These are phyloP conservation scores for Noctilio leporinus DNA, from an alignment of 2,113 vertebrate species.

Conservation along the genomic window DNA sequence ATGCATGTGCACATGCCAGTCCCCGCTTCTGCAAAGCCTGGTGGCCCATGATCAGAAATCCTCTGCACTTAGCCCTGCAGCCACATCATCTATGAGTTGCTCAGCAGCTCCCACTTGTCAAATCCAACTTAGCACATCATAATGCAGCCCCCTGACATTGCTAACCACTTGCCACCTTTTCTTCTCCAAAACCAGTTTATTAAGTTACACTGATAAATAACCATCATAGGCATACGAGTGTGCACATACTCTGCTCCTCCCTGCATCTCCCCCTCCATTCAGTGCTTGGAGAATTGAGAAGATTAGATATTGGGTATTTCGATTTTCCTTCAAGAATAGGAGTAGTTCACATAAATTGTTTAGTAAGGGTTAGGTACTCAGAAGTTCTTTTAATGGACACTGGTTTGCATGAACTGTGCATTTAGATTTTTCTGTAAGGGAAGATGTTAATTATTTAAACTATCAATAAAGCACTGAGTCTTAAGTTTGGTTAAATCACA, in stretches of 20 bases:
- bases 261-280: neutral
- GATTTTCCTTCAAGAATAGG: neutral
- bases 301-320: neutral
- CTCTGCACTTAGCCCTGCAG: neutral
- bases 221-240: neutral
- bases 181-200: neutral
- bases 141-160: neutral
- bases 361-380: constrained; percentile 33
- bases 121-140: neutral
- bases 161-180: neutral
- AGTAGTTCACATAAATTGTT: constrained; percentile 12
- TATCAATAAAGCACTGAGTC: constrained; percentile 36
- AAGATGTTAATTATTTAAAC: constrained; percentile 56
- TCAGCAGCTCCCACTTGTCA: neutral
- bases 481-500: constrained; percentile 38
- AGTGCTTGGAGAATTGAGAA: neutral
- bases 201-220: neutral
- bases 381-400: constrained; percentile 28
- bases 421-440: constrained; percentile 41
- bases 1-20: too few relatives aligned
- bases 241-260: neutral
- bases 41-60: neutral
- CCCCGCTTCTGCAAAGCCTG: neutral
- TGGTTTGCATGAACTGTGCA: constrained; percentile 45
- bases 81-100: neutral